These are phyloP conservation scores for Lucifuga dentata DNA, from an alignment of 2,113 vertebrate species.

Conservation along the genomic window DNA sequence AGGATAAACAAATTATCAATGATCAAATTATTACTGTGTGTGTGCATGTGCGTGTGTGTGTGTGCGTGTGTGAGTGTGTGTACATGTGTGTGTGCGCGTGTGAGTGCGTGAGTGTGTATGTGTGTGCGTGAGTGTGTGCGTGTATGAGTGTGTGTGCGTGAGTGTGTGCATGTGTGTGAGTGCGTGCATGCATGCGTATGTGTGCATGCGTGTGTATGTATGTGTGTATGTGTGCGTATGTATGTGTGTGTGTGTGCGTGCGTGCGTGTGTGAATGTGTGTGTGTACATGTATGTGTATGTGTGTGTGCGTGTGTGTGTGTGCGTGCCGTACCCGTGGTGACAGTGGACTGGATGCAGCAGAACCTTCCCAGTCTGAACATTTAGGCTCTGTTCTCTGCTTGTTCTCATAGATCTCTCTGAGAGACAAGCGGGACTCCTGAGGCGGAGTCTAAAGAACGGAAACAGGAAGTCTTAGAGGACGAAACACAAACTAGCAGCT, in stretches of 20 bases:
- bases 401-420: slow-evolving; percentile 91
- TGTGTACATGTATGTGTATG: background rate
- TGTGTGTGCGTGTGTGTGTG: too few relatives aligned
- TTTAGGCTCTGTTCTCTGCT: slow-evolving; percentile 83
- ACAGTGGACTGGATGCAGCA: slow-evolving; percentile 79
- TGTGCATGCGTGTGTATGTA: too few relatives aligned
- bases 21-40: too few relatives aligned
- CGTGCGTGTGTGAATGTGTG: too few relatives aligned
- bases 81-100: too few relatives aligned
- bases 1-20: too few relatives aligned
- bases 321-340: slow-evolving; percentile 85
- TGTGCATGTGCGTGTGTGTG: too few relatives aligned
- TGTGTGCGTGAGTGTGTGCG: too few relatives aligned
- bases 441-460: slow-evolving; percentile 70
- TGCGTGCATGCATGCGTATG: background rate
- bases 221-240: background rate
- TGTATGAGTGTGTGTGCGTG: background rate
- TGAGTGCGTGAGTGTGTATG: background rate
- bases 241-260: too few relatives aligned
- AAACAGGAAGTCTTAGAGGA: background rate
- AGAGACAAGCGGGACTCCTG: slow-evolving; percentile 84
- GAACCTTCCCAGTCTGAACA: slow-evolving; percentile 79
- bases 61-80: background rate
- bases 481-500: background rate
- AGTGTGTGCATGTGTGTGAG: too few relatives aligned